Base-by-base conservation (phyloP, 1,140 invertebrate genomes). In the Sycobia sp. region DNA sequence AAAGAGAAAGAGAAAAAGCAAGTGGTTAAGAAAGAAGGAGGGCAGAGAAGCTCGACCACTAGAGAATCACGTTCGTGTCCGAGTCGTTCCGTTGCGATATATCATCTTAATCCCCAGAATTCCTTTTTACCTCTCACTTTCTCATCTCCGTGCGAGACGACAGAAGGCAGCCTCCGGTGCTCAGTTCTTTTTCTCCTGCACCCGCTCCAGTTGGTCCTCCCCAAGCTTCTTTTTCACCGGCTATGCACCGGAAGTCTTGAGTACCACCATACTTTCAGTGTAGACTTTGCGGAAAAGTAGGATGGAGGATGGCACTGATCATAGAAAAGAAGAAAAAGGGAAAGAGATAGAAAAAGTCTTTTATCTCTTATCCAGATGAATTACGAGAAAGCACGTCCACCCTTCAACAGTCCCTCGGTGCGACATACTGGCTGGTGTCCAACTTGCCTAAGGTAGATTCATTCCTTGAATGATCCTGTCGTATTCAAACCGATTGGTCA, bases 351-450 rank as follows among this genome's bases (percentile, higher is more conserved):
- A 38, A 18, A 41, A 22, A 41, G 25, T 23, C 10, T 29, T 53
- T 70, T 71, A 67, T 68, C 69, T 72, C 70, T 74, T 73, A 75
- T 76, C 72, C 72, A 67, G 68, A 68, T 71, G 73, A 77, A 76
- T 75, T 77, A 77, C 75, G 68, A 38, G 66, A 46, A 69, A 62
- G 70, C 75, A 77, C 74, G 75, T 77, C 65, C 68, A 65, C 67
- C 47, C 56, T 63, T 41, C 65, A 71, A 69, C 62, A 65, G 66
- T 57, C 53, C 68, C 66, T 49, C 27, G 29, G 43, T 53, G 41
- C 41, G 50, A 29, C 32, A 38, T 53, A 16, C 65, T 70, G 73
- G 71, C 71, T 67, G 32, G 50, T 56, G 73, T 73, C 72, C 69
- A 74, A 69, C 65, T 69, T 70, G 57, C 62, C 38, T 58, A 60